phyloP scores from a whole-genome alignment of 2,113 vertebrate genomes.

The Myodes glareolus region DNA sequence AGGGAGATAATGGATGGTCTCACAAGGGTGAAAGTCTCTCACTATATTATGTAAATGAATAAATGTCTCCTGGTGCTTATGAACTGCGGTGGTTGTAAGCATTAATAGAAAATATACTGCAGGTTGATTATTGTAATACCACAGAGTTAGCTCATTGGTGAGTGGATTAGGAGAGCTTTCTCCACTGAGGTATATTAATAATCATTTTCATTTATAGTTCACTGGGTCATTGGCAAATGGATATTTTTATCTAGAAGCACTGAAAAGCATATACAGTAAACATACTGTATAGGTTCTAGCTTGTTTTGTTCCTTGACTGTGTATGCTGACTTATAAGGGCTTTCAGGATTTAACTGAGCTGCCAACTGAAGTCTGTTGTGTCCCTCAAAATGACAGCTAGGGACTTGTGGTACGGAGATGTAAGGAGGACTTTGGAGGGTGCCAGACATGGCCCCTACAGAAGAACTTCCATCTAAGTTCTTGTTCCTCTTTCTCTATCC shows the following conservation, averaged over 20 bases:
- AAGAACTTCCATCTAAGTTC: neutral
- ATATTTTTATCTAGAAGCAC: conserved; percentile 80
- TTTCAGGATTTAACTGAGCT: neutral
- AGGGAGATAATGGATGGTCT: conserved; percentile 82
- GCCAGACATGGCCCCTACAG: neutral
- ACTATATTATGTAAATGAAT: conserved; percentile 83
- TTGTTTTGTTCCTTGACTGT: conserved; percentile 49
- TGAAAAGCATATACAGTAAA: conserved; percentile 80
- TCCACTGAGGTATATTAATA: conserved; percentile 87
- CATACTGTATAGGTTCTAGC: conserved; percentile 67
- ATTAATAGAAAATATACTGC: conserved; percentile 85
- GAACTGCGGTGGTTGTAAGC: conserved; percentile 83
- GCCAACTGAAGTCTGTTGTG: neutral
- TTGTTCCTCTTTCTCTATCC: neutral
- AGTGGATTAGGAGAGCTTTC: conserved; percentile 88
- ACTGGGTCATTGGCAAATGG: conserved; percentile 87
- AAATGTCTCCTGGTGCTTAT: conserved; percentile 77
- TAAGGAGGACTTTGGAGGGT: neutral
- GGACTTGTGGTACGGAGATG: too few species aligned
- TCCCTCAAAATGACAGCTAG: neutral
- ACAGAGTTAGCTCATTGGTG: conserved; percentile 87
- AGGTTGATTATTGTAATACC: conserved; percentile 89
- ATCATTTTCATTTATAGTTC: conserved; percentile 89
- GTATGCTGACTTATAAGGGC: neutral
- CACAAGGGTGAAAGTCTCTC: conserved; percentile 80